Percentiles rank a stretch among this genome's conserved stretches.
Evolutionary conservation across 1,140 invertebrate genomes (phyloP).

Genomic region (Marisa cornuarietis): DNA sequence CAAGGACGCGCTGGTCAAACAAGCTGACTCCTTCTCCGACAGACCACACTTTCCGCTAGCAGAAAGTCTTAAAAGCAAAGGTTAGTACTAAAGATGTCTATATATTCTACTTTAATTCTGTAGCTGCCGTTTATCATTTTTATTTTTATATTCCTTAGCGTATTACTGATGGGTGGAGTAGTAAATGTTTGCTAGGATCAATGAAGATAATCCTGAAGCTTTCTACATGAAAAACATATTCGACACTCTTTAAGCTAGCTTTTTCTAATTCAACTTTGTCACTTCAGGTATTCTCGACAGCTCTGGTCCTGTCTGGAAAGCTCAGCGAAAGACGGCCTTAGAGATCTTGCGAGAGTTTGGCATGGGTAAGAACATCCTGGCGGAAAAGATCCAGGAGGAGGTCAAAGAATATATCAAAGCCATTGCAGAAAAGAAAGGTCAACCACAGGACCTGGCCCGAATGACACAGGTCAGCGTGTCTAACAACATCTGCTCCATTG

Average conservation of each 20-base stretch:
- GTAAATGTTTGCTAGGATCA: too few relatives aligned
- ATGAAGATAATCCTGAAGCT: too few relatives aligned
- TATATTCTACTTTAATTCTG: too few relatives aligned
- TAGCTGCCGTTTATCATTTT: too few relatives aligned
- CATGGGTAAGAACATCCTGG: slow-evolving; percentile 76
- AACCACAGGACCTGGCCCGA: slow-evolving; percentile 16
- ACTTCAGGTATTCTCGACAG: slow-evolving; percentile 60
- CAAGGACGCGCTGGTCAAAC: slow-evolving; percentile 34
- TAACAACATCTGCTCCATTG: slow-evolving; percentile 88
- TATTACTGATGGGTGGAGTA: too few relatives aligned
- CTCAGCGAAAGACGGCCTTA: slow-evolving; percentile 80
- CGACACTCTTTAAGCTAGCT: too few relatives aligned
- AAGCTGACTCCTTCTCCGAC: slow-evolving; percentile 31
- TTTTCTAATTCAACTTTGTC: too few relatives aligned
- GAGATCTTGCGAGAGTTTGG: slow-evolving; percentile 80
- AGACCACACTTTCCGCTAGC: slow-evolving; percentile 11
- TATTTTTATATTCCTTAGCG: too few relatives aligned
- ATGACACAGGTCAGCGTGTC: slow-evolving; percentile 30
- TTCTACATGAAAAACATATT: too few relatives aligned
- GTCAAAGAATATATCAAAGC: slow-evolving; percentile 12
- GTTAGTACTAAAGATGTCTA: too few relatives aligned
- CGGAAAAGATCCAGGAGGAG: slow-evolving; percentile 72
- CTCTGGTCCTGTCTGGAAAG: slow-evolving; percentile 82
- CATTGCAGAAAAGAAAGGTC: slow-evolving; percentile 12
- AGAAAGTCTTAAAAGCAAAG: too few relatives aligned